Base-by-base conservation (phyloP, 2,888 invertebrate genomes). In the Pristionchus entomophagus region DNA sequence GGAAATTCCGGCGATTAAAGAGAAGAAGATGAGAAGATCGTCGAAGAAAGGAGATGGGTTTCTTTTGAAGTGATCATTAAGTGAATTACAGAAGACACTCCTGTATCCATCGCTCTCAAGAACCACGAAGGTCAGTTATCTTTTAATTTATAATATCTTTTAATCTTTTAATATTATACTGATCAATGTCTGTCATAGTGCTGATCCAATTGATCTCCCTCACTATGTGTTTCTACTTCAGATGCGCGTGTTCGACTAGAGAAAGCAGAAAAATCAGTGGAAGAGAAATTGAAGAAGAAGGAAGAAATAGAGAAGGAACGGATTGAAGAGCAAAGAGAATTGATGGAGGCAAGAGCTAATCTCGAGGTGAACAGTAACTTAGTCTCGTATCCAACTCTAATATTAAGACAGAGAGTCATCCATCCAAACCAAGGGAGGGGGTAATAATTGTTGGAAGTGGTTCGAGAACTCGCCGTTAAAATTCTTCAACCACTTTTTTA, bases 321-420 rank as follows among this genome's bases (percentile, higher is more conserved):
- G 29, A 26, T 12, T n/a, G 78, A 80, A 10, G 78, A 14, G 2
- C 22, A 51, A 29, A 29, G 51, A 29, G 51, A 80, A 26, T 8
- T 73, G 51, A 80, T 10, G 22, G 32, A 22, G 8, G 78, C 51
- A 5, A 80, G 78, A 51, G 17, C 14, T 2, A 5, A 80, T 51
- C 51, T 51, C 5, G 78, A 80, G 51, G 73, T 73, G 32, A 49
- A 26, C n/a, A n/a, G n/a, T n/a, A n/a, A n/a, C n/a, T n/a, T n/a
- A n/a, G n/a, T n/a, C n/a, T n/a, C n/a, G n/a, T n/a, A n/a, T n/a
- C n/a, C n/a, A n/a, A n/a, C n/a, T n/a, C n/a, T n/a, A n/a, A n/a
- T n/a, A n/a, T n/a, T n/a, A n/a, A n/a, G n/a, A n/a, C n/a, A n/a
- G n/a, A n/a, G n/a, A n/a, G n/a, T n/a, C n/a, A n/a, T n/a, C n/a